phyloP scores from a whole-genome alignment of 2,888 invertebrate species.

The Rhynchonema sp. region DNA sequence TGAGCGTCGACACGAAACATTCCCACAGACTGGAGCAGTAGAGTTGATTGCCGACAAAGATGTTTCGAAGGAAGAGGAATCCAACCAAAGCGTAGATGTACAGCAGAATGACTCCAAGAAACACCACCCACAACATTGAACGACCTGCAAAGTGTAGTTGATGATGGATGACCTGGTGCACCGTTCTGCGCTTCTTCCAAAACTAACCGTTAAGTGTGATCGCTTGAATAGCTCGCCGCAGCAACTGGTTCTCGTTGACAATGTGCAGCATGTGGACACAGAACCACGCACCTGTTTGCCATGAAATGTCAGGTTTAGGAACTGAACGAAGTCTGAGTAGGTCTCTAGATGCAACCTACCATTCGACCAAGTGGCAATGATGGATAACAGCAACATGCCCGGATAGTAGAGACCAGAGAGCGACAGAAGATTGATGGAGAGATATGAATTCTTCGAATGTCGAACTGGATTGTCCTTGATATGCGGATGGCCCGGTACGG shows the following conservation, averaged over 20 bases:
- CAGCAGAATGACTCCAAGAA: constrained; percentile 30
- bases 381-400: constrained; percentile 24
- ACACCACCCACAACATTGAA: constrained; percentile 30
- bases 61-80: constrained; percentile 29
- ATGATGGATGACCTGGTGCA: neutral
- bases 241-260: constrained; percentile 27
- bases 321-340: no score
- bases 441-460: no score
- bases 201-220: constrained; percentile 28
- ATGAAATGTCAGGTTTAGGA: no score
- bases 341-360: constrained; percentile 9
- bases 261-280: constrained; percentile 29
- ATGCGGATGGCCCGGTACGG: no score
- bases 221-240: constrained; percentile 28
- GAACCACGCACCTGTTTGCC: constrained; percentile 24
- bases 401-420: constrained; percentile 9
- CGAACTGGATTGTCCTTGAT: no score
- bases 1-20: constrained; percentile 30
- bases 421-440: neutral
- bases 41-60: constrained; percentile 24
- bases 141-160: constrained; percentile 14
- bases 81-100: constrained; percentile 31
- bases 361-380: constrained; percentile 25
- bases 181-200: neutral
- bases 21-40: constrained; percentile 30